Base-by-base conservation (phyloP, 2,113 vertebrate genomes). In the Pterocles orientalis region DNA sequence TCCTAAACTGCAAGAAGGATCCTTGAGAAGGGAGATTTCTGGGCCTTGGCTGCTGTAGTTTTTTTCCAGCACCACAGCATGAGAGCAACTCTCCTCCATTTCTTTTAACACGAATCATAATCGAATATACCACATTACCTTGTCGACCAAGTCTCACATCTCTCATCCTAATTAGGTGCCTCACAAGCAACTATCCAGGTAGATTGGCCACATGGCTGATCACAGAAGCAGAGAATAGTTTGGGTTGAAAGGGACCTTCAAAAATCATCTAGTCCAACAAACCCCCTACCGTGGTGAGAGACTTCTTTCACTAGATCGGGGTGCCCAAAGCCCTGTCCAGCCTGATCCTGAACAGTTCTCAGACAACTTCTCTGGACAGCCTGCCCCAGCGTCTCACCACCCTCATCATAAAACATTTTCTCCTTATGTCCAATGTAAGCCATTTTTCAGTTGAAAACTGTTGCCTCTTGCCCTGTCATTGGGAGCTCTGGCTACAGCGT, bases 381-480 rank as follows among this genome's bases (percentile, higher is more conserved):
- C 10, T 39, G 34, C 69, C 23, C 33, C 28, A 14, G 6, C 56
- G 48, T 57, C 48, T 75, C 34, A n/a, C 34, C 33, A 45, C 33
- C 17, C 6, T 75, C 10, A 10, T 8, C 1, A 2, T 50, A 36
- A 79, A 36, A 68, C n/a, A 29, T 54, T 48, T 58, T 65, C 47
- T 81, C 39, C 28, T 45, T 65, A 41, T 7, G n/a, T 43, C 48
- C 12, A n/a, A 39, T n/a, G 14, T 69, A 68, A 68, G n/a, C 24
- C 0, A 0, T n/a, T 36, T 61, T 89, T 68, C 54, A 29, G 17
- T 79, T 48, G 25, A 29, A 56, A 50, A 50, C 7, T 0, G 0
- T 9, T 73, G 47, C 18, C 31, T 41, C 43, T 75, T 34, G 28
- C 47, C 53, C 33, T 86, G 68, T 62, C 34, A 73, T 10, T 17